Evolutionary conservation across 2,113 vertebrate species (phyloP).

Genomic region (Galeopterus variegatus): DNA sequence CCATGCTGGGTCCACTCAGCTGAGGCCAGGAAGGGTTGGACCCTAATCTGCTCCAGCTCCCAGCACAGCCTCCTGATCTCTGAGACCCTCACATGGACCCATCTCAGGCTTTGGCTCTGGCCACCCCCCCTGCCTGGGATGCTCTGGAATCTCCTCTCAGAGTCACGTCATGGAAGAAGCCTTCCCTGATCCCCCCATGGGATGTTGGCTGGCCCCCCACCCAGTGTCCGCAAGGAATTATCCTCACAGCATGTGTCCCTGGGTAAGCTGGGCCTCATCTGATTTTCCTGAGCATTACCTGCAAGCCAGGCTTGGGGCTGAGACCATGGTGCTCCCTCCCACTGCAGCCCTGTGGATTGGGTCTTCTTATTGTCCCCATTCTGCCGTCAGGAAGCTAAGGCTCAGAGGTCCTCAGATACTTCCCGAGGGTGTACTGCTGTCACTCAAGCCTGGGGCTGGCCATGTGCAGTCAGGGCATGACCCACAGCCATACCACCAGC

Average conservation of each 20-base stretch:
- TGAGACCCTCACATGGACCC: too few relatives aligned
- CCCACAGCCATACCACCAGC: too few relatives aligned
- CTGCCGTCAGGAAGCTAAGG: neutral
- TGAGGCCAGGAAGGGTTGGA: neutral
- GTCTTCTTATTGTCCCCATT: neutral
- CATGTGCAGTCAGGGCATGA: too few relatives aligned
- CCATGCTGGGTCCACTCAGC: neutral
- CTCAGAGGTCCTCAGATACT: neutral
- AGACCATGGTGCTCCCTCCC: too few relatives aligned
- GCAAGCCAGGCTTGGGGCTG: neutral
- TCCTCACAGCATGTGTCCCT: accelerated
- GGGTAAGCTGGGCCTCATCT: neutral
- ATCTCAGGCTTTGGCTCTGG: accelerated
- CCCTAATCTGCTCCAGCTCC: neutral
- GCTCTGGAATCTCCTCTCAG: neutral
- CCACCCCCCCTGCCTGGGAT: too few relatives aligned
- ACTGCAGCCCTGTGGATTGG: neutral
- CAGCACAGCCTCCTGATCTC: accelerated
- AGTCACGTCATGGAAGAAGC: too few relatives aligned
- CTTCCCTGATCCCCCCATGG: accelerated
- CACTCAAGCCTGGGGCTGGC: neutral
- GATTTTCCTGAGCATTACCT: too few relatives aligned
- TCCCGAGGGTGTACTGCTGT: accelerated
- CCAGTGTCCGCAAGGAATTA: accelerated
- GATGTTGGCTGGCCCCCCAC: neutral